Evolutionary conservation across 30 jellyfish, hydroid and myxozoan species (phyloP), one percentile per base, ranked within the genome.

Genomic region (Morbakka virulenta): DNA sequence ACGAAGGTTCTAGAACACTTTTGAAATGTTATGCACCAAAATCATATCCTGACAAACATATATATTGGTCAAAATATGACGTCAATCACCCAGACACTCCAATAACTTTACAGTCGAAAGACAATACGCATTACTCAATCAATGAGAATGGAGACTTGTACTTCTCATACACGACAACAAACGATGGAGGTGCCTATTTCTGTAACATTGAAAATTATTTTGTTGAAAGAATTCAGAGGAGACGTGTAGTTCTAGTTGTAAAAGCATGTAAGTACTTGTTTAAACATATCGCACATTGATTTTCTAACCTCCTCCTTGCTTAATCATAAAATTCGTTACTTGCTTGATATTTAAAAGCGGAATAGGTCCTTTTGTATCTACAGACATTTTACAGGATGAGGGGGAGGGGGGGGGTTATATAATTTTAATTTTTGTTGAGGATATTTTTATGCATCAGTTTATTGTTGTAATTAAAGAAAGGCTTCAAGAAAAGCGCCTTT

Each of bases 1-100:
- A 78, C 52, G 96, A 86, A 70, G 99, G 99, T 1, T 87, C 75
- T 28, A 86, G 81, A 26, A 91, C 92, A 12, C 71, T 86, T n/a
- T 80, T 93, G 21, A 31, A 64, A 57, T 93, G 99, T 74, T 83
- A 93, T 63, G 95, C 99, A 26, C 99, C 99, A 21, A 83, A 86
- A 65, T 93, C 99, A 26, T 86, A 77, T 73, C 99, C 99, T 0
- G 97, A 86, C 70, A 76, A 92, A 22, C 86, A 72, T 69, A 93
- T 93, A 1, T 72, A 86, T 61, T 93, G 99, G 99, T 47, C 84
- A 22, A 93, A 81, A 67, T 69, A 69, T 27, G 66, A 71, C 83
- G n/a, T 77, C 13, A 50, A 29, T 3, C 67, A 77, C 30, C 77
- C 85, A 14, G 35, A 32, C 4, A 80, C 28, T 3, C 77, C 88